Conservation (phyloP, 2,797 vertebrate species). For the Rhabdomys pumilio region DNA sequence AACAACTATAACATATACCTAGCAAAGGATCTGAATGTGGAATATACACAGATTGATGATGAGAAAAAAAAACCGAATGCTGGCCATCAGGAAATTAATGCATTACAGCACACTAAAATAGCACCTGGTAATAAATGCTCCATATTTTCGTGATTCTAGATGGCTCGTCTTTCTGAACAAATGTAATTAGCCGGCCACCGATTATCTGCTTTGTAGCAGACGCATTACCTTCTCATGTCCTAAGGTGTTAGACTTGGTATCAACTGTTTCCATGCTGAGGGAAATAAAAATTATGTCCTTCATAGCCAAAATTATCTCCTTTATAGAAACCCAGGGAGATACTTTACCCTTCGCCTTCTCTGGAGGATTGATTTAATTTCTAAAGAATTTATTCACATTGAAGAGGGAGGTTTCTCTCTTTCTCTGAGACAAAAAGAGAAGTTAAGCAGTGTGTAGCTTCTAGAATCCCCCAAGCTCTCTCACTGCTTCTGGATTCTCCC, state of each 20-base stretch:
- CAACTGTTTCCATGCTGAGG: slow-evolving; percentile 2
- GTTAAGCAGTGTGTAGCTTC: neutral
- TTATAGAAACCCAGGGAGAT: neutral
- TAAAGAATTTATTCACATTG: slow-evolving; percentile 15
- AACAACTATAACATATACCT: neutral
- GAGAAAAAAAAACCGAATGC: neutral
- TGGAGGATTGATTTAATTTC: slow-evolving; percentile 8
- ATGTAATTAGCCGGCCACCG: neutral
- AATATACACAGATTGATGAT: neutral
- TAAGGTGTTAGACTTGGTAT: neutral
- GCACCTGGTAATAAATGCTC: neutral
- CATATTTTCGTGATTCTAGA: neutral
- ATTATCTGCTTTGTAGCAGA: neutral
- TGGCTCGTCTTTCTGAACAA: neutral
- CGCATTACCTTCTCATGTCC: neutral
- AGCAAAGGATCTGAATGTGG: neutral
- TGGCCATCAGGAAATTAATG: neutral
- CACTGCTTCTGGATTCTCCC: neutral
- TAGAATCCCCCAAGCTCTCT: neutral
- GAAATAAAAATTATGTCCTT: slow-evolving; percentile 40
- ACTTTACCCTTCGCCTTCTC: slow-evolving; percentile 7
- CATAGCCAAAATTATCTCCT: neutral
- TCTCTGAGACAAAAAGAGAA: neutral
- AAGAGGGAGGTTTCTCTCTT: neutral
- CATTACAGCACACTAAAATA: neutral